A percentile compares a stretch with the other conserved stretches of the same genome.
Conservation (phyloP, 1,140 invertebrate species). For the Leptonema lineaticorne region DNA sequence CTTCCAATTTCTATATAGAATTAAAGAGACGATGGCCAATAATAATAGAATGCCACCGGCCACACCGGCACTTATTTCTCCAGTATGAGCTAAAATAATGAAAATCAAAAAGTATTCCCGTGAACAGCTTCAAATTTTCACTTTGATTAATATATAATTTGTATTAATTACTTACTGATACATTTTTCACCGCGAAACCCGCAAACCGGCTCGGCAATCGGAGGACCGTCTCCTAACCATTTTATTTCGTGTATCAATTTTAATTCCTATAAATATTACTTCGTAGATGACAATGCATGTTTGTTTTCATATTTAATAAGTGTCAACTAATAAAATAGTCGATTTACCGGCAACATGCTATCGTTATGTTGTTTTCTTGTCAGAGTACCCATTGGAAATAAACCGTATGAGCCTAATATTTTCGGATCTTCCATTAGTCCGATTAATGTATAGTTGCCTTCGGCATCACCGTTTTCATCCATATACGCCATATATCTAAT, state of each 20-base stretch:
- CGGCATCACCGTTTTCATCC: slow-evolving; percentile 92
- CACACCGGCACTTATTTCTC: slow-evolving; percentile 78
- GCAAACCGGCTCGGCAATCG: slow-evolving; percentile 90
- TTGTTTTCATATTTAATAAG: too few species aligned
- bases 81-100: slow-evolving; percentile 66
- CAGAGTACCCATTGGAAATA: slow-evolving; percentile 55
- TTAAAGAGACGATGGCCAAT: slow-evolving; percentile 66
- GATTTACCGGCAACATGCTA: slow-evolving; percentile 37
- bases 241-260: slow-evolving; percentile 67
- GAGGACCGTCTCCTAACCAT: slow-evolving; percentile 75
- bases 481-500: slow-evolving; percentile 89
- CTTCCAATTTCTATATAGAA: slow-evolving; percentile 85
- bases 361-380: slow-evolving; percentile 39
- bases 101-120: too few species aligned
- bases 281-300: too few species aligned
- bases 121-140: too few species aligned
- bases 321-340: not conserved
- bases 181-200: slow-evolving; percentile 92
- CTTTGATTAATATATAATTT: slow-evolving; percentile 4
- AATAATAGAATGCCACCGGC: slow-evolving; percentile 73
- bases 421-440: slow-evolving; percentile 60
- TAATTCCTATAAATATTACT: slow-evolving; percentile 65
- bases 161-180: slow-evolving; percentile 65
- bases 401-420: slow-evolving; percentile 61
- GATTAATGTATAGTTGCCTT: slow-evolving; percentile 94